Conservation (phyloP, 1,140 invertebrate species). For the Eubasilissa regina region DNA sequence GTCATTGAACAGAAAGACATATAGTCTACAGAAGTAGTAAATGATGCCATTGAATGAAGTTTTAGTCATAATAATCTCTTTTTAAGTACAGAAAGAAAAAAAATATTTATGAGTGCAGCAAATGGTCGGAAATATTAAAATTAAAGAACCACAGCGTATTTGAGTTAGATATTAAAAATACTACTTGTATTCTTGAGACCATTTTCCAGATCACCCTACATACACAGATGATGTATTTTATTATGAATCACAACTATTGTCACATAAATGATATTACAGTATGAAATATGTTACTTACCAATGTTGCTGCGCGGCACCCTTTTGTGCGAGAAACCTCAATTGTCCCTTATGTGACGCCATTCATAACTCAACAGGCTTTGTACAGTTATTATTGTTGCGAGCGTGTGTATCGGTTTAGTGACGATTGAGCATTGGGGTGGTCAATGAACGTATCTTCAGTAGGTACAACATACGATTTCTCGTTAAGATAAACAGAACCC, state of each 20-base stretch:
- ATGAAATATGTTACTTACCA: constrained; percentile 56
- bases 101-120: no score
- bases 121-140: no score
- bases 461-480: no score
- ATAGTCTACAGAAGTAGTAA: no score
- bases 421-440: not conserved
- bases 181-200: not conserved
- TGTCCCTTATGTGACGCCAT: constrained; percentile 29
- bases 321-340: constrained; percentile 44
- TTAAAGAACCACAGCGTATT: no score
- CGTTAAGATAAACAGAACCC: no score
- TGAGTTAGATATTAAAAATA: no score
- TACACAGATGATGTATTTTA: constrained; percentile 53
- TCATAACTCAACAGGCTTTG: constrained; percentile 34
- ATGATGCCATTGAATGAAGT: no score
- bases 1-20: no score
- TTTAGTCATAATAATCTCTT: no score
- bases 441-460: no score
- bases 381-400: constrained; percentile 5
- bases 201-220: not conserved
- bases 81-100: no score
- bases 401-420: constrained; percentile 6
- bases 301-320: constrained; percentile 8
- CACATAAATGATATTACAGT: constrained; percentile 55
- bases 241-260: constrained; percentile 55